Base-by-base conservation (phyloP, 2,113 vertebrate species). In the Gorsachius goisagi region DNA sequence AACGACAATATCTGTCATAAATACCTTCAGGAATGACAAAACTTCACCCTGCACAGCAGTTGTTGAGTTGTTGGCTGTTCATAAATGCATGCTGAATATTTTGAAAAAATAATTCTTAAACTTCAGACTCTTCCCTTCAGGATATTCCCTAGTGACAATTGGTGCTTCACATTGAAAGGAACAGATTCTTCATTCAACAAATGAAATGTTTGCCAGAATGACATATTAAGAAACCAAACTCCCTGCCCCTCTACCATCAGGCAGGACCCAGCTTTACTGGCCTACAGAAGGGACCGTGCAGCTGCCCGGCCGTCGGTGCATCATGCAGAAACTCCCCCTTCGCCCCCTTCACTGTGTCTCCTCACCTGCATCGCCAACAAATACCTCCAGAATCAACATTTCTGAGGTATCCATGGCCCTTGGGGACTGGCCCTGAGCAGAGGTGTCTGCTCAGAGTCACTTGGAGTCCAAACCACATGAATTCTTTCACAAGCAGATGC, bases 21-120 rank as follows among this genome's bases (percentile, higher is more conserved):
- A 60, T 52, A 32, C 69, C 78, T 64, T 18, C 62, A 82, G 58
- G 52, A 86, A 92, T 26, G 53, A 56, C 39, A 85, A 53, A 96
- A 68, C 45, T 69, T 83, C 66, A 63, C 44, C 37, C 52, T 55
- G 23, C 64, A 30, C 33, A 63, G 77, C 66, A 60, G 77, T 30
- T 45, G 27, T 74, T 39, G 49, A 79, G 45, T 23, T 12, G 23
- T 35, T 44, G 32, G n/a, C 62, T 53, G 24, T 86, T 71, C 30
- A 33, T 44, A 91, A 85, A 72, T 33, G 30, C 10, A 10, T 2
- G 11, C n/a, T 67, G 52, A 74, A 59, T 85, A 78, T 78, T 95
- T 85, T 72, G 27, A 85, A 82, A 52, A 72, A 92, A 81, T 94
- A 67, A 63, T 72, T 74, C 53, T 71, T 89, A 85, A 60, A 62